A percentile compares a stretch with the other conserved stretches of the same genome.
phyloP scores from a whole-genome alignment of 2,113 vertebrate species.

The Anser brachyrhynchus region DNA sequence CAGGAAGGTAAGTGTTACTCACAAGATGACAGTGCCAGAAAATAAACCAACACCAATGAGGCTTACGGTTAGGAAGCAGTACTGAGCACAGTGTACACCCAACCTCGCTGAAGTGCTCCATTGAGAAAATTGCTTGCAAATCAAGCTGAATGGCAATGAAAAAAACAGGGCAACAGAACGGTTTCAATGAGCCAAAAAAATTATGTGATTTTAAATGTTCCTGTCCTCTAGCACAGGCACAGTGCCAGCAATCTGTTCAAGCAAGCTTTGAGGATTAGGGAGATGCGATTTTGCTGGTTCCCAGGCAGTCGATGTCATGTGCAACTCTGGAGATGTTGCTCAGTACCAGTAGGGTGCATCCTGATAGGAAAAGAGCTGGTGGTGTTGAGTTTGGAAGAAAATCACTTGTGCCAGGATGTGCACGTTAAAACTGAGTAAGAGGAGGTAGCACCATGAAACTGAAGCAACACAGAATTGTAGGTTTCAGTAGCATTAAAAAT shows the following conservation, averaged over 20 bases:
- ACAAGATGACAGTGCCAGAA: slow-evolving; percentile 44
- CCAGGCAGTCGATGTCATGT: background rate
- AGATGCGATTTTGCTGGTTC: slow-evolving; percentile 13
- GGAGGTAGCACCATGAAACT: background rate
- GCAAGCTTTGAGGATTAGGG: slow-evolving; percentile 45
- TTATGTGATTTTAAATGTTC: slow-evolving; percentile 71
- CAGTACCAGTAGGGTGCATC: background rate
- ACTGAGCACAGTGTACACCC: slow-evolving; percentile 40
- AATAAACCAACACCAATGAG: slow-evolving; percentile 50
- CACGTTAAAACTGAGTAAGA: background rate
- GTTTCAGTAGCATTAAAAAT: background rate
- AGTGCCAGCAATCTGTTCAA: slow-evolving; percentile 65
- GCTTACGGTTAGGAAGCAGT: slow-evolving; percentile 50
- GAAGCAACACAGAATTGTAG: background rate
- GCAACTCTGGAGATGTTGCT: slow-evolving; percentile 22
- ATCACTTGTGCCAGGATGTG: background rate
- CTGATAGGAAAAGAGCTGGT: background rate
- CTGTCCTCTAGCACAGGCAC: slow-evolving; percentile 48
- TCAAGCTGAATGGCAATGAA: slow-evolving; percentile 73
- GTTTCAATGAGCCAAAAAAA: slow-evolving; percentile 78
- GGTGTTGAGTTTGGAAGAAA: background rate
- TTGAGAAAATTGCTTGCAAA: slow-evolving; percentile 78
- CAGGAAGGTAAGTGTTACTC: slow-evolving; percentile 63
- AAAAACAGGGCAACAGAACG: slow-evolving; percentile 67
- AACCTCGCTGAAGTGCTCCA: slow-evolving; percentile 70